A percentile compares a stretch with the other conserved stretches of the same genome.
Evolutionary conservation across 2,113 vertebrate species (phyloP).

Genomic region (Nibea coibor): DNA sequence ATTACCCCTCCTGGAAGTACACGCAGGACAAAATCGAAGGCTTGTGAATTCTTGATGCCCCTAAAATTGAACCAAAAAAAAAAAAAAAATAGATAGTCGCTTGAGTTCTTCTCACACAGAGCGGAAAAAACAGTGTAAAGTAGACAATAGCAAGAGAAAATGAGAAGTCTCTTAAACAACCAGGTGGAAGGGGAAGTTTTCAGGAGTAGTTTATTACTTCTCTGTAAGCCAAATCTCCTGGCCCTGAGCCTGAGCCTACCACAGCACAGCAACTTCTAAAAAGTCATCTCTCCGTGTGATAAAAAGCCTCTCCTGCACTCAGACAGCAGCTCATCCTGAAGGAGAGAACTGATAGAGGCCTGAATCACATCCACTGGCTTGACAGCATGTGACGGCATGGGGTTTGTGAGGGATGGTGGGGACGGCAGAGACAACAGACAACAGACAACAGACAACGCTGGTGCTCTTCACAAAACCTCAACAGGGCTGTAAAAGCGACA

Average conservation of each 20-base stretch:
- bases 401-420: background rate
- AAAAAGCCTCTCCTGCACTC: slow-evolving; percentile 13
- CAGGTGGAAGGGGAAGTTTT: slow-evolving; percentile 2
- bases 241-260: slow-evolving; percentile 27
- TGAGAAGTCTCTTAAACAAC: slow-evolving; percentile 12
- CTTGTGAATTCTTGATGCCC: slow-evolving; percentile 19
- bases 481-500: slow-evolving; percentile 20
- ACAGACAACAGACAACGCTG: background rate
- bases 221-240: slow-evolving; percentile 47
- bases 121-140: slow-evolving; percentile 3
- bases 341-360: slow-evolving; percentile 16
- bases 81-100: background rate
- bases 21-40: slow-evolving; percentile 25
- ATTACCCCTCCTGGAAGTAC: slow-evolving; percentile 31
- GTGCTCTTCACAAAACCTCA: slow-evolving; percentile 17
- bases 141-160: background rate
- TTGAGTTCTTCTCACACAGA: slow-evolving; percentile 10
- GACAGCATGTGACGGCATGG: slow-evolving; percentile 15
- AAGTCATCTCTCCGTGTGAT: slow-evolving; percentile 3
- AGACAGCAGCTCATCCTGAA: slow-evolving; percentile 19
- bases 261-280: slow-evolving; percentile 29
- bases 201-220: slow-evolving; percentile 31
- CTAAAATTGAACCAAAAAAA: slow-evolving; percentile 7
- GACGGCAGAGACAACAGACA: background rate
- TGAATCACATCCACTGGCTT: slow-evolving; percentile 23